phyloP scores from a whole-genome alignment of 2,113 vertebrate genomes.

The Cinclus mexicanus region DNA sequence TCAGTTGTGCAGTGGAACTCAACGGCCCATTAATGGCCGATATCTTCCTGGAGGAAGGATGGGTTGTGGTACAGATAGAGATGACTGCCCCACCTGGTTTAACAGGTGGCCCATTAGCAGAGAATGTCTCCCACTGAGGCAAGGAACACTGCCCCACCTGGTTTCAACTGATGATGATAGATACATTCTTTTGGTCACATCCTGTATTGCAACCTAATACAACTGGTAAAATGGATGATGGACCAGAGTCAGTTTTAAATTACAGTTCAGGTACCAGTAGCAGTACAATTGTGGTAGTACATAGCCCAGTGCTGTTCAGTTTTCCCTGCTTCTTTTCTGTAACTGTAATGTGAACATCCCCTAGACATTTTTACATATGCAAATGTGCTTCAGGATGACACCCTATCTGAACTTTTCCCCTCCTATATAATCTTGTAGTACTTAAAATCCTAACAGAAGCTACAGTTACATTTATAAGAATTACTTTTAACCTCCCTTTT shows the following conservation, averaged over 20 bases:
- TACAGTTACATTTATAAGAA: background rate
- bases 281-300: background rate
- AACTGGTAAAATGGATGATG: background rate
- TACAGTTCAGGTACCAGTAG: background rate
- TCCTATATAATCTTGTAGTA: background rate
- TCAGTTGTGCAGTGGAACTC: too few relatives aligned
- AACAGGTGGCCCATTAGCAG: too few relatives aligned
- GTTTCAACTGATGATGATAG: too few relatives aligned
- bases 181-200: too few relatives aligned
- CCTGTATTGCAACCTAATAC: too few relatives aligned
- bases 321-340: background rate
- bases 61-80: too few relatives aligned
- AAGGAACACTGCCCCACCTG: too few relatives aligned
- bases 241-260: background rate
- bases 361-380: background rate
- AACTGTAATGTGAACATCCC: background rate
- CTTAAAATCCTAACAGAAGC: background rate
- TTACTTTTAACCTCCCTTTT: background rate
- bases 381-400: background rate
- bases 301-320: background rate
- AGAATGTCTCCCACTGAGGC: too few relatives aligned
- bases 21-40: too few relatives aligned
- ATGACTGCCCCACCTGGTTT: too few relatives aligned
- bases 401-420: background rate
- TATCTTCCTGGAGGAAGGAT: too few relatives aligned